Evolutionary conservation across 2,888 invertebrate species (phyloP), one percentile per base, ranked within the genome.

Genomic region (Orchesella flavescens): DNA sequence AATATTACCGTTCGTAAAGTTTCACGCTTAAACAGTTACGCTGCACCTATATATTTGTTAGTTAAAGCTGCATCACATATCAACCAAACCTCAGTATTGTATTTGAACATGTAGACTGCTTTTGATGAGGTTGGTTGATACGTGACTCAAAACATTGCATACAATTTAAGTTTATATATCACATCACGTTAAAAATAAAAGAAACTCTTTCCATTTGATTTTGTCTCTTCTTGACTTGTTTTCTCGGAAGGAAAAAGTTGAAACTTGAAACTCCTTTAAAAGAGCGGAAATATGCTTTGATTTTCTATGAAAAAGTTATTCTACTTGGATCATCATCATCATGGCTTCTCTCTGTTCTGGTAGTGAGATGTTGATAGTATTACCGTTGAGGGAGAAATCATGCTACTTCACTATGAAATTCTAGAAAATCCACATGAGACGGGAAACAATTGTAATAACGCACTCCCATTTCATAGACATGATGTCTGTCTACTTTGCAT

Each of bases 401-500:
- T 69, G 77, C 69, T 43, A 34, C 7, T 57, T 63, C 63, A 69
- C 34, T 75, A 49, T 66, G 55, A 72, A 79, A 73, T 73, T 73
- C 66, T 59, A 71, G 79, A 72, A 79, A 79, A 73, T 72, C 72
- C 79, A 61, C 79, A 79, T 72, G 79, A 79, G 79, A 79, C 73
- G 73, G 72, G 79, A 79, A 79, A 79, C 79, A 79, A 79, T 79
- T 79, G 79, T 65, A 79, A 72, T 57, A 65, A 63, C 44, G 65
- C 23, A 19, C 49, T 19, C 34, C 21, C 49, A 19, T 49, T 49
- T 68, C 34, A 66, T 19, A 49, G 68, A 49, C 10, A 49, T 49
- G 46, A 19, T 12, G n/a, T 53, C 17, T 21, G 19, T 57, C 68
- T 55, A 15, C 34, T 68, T 68, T 73, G 72, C 79, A 79, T 79